These are phyloP conservation scores for Pseudanteris insignis DNA, from an alignment of 2,888 invertebrate genomes.

Conservation along the genomic window DNA sequence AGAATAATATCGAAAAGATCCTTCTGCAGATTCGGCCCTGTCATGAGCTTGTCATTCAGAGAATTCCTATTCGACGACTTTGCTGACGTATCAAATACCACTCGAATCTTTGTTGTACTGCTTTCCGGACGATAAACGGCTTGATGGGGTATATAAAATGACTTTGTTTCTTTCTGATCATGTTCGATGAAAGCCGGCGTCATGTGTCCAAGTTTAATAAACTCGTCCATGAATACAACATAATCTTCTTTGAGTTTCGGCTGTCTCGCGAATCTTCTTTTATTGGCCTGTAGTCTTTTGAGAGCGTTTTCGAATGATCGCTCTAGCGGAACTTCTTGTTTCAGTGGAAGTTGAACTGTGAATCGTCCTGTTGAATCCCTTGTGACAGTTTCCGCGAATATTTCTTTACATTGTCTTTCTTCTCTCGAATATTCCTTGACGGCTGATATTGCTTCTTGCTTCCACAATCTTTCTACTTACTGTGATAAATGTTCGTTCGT, in stretches of 20 bases:
- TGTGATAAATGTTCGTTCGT: background rate
- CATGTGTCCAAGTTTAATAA: background rate
- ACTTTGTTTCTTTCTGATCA: background rate
- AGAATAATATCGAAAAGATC: background rate
- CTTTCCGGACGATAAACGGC: background rate
- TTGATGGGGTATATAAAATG: background rate
- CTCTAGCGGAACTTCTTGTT: background rate
- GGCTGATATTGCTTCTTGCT: background rate
- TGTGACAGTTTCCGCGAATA: background rate
- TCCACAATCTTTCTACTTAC: slow-evolving; percentile 8
- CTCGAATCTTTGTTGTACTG: background rate
- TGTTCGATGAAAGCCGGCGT: background rate
- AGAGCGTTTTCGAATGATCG: background rate
- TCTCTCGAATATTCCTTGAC: too few relatives aligned
- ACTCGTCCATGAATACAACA: background rate
- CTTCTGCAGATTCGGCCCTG: background rate
- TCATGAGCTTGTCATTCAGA: background rate
- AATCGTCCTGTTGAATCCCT: background rate
- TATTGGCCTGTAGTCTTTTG: background rate
- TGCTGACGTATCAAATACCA: background rate
- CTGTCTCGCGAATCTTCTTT: background rate
- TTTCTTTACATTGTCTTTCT: slow-evolving; percentile 2
- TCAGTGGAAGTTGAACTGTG: background rate
- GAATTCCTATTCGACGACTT: background rate
- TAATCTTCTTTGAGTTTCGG: background rate